These are phyloP conservation scores for Heliconius eleuchia DNA, from an alignment of 1,140 invertebrate genomes.

Conservation along the genomic window DNA sequence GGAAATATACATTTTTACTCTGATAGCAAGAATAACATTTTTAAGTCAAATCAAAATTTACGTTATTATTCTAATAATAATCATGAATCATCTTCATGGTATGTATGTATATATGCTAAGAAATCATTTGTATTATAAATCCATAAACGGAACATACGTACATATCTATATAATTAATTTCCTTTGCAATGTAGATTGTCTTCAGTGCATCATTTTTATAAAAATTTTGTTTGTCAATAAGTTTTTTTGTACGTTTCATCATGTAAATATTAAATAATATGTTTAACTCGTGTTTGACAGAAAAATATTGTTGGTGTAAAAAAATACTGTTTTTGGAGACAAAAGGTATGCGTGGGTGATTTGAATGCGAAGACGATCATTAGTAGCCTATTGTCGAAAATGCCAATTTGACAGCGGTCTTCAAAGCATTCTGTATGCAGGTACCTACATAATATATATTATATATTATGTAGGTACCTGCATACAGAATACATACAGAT, in stretches of 20 bases:
- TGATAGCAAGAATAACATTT: no score
- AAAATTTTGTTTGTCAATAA: background rate
- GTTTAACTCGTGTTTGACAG: conserved; percentile 32
- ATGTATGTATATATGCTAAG: no score
- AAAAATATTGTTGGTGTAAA: conserved; percentile 69
- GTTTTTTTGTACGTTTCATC: background rate
- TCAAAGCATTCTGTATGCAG: conserved; percentile 50
- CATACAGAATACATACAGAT: background rate
- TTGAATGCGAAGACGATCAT: conserved; percentile 78
- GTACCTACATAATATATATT: background rate
- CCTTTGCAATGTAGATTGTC: background rate
- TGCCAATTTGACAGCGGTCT: conserved; percentile 54
- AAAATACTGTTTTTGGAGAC: conserved; percentile 63
- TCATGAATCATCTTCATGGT: no score
- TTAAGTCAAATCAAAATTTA: no score
- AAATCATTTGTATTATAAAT: no score
- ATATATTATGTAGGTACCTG: background rate
- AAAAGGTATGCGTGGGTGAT: conserved; percentile 72
- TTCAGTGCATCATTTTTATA: background rate
- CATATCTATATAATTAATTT: background rate
- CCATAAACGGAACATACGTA: no score
- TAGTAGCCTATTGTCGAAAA: conserved; percentile 71
- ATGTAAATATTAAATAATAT: background rate
- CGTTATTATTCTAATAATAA: no score
- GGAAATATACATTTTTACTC: no score